These are phyloP conservation scores for Rhinella marina DNA, from an alignment of 2,797 vertebrate species.

Conservation along the genomic window DNA sequence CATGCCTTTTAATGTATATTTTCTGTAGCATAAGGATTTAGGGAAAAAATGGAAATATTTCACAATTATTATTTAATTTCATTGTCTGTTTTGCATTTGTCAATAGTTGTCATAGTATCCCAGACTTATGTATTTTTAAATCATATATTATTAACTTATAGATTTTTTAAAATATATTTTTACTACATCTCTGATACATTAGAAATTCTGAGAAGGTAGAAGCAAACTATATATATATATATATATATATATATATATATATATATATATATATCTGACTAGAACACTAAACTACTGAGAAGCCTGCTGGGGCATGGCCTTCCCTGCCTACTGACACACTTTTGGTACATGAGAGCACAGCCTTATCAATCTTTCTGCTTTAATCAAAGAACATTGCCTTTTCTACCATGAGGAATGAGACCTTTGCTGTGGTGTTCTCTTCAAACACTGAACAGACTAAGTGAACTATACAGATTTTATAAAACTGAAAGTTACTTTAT, in stretches of 20 bases:
- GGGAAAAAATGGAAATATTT: not conserved
- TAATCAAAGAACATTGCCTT: conserved; percentile 11
- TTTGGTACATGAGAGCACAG: not conserved
- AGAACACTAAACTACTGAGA: not conserved
- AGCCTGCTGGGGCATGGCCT: conserved; percentile 9
- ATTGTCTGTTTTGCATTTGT: not conserved
- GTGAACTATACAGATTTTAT: not conserved
- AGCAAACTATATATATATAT: not conserved
- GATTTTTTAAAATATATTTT: not conserved
- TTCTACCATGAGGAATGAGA: not conserved
- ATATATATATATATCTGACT: not conserved
- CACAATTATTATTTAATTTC: not conserved
- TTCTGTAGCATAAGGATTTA: not conserved
- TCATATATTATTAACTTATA: not conserved
- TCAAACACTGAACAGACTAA: not conserved
- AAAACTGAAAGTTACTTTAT: not conserved
- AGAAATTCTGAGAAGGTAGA: not conserved
- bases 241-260: too few species aligned
- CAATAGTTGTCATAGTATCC: not conserved
- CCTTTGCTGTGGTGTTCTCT: not conserved
- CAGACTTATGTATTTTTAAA: not conserved
- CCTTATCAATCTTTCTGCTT: conserved; percentile 24
- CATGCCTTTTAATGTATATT: not conserved
- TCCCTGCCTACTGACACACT: conserved; percentile 7
- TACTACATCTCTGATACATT: not conserved